A percentile compares a stretch with the other conserved stretches of the same genome.
Conservation (phyloP, 2,113 vertebrate genomes). For the Notothenia rossii region DNA sequence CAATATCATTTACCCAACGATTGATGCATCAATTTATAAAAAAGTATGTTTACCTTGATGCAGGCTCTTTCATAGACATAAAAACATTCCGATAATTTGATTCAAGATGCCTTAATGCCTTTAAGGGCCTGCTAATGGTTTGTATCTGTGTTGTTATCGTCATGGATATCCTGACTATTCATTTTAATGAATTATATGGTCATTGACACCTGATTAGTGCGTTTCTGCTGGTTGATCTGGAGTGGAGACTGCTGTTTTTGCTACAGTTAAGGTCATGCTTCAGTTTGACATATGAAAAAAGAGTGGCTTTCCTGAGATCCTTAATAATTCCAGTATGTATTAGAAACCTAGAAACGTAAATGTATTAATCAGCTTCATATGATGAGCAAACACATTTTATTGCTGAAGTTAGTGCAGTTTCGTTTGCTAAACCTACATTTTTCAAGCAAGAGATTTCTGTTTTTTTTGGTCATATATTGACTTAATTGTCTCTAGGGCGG, state of each 20-base stretch:
- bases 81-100: constrained; percentile 6
- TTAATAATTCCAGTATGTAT: too few relatives aligned
- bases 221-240: too few relatives aligned
- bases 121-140: background rate
- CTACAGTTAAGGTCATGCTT: background rate
- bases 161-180: background rate
- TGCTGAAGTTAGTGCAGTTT: too few relatives aligned
- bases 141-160: background rate
- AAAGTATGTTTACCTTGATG: background rate
- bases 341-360: too few relatives aligned
- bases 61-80: background rate
- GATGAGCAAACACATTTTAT: too few relatives aligned
- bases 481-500: background rate
- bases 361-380: too few relatives aligned
- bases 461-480: too few relatives aligned
- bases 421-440: too few relatives aligned
- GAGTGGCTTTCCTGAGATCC: too few relatives aligned
- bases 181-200: background rate
- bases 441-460: too few relatives aligned
- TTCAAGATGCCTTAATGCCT: background rate
- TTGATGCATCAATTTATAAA: background rate
- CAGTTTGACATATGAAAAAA: background rate
- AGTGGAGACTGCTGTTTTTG: background rate
- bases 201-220: background rate
- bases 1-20: background rate